Percentiles rank a stretch among this genome's conserved stretches.
phyloP scores from a whole-genome alignment of 2,888 invertebrate genomes.

The Mongoloraphidia duomilia region DNA sequence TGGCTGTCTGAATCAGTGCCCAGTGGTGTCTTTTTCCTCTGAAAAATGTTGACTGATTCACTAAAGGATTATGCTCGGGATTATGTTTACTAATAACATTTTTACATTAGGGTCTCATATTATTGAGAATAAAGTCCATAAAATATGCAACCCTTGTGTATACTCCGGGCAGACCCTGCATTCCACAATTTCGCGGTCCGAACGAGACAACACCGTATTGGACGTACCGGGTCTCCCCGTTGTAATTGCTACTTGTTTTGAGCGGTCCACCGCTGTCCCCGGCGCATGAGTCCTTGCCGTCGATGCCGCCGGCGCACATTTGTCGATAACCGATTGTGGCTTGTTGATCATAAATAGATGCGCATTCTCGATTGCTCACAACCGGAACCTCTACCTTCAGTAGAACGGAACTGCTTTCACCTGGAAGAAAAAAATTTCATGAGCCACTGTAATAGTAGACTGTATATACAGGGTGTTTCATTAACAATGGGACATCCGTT shows the following conservation, averaged over 20 bases:
- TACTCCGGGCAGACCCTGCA: conserved; percentile 49
- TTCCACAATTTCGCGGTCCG: conserved; percentile 31
- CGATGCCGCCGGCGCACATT: conserved; percentile 49
- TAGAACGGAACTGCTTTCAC: conserved; percentile 15
- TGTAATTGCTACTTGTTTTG: conserved; percentile 8
- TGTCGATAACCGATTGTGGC: conserved; percentile 25
- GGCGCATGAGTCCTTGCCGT: conserved; percentile 43
- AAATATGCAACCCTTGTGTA: conserved; percentile 50
- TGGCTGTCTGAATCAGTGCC: too few species aligned
- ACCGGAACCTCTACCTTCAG: conserved; percentile 30
- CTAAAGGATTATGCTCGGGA: too few species aligned
- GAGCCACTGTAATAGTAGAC: too few species aligned
- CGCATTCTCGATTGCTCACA: conserved; percentile 25
- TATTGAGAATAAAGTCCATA: conserved; percentile 48
- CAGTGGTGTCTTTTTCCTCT: too few species aligned
- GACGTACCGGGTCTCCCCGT: conserved; percentile 31
- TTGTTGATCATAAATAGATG: conserved; percentile 17
- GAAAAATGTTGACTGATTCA: too few species aligned
- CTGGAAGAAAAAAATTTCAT: neutral
- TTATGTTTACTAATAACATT: neutral
- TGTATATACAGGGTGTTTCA: too few species aligned
- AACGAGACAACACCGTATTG: conserved; percentile 42
- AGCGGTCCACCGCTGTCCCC: conserved; percentile 60
- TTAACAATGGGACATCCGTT: too few species aligned
- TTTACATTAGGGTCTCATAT: conserved; percentile 27